Evolutionary conservation across 2,797 vertebrate genomes (phyloP).

Genomic region (Lerista edwardsae): DNA sequence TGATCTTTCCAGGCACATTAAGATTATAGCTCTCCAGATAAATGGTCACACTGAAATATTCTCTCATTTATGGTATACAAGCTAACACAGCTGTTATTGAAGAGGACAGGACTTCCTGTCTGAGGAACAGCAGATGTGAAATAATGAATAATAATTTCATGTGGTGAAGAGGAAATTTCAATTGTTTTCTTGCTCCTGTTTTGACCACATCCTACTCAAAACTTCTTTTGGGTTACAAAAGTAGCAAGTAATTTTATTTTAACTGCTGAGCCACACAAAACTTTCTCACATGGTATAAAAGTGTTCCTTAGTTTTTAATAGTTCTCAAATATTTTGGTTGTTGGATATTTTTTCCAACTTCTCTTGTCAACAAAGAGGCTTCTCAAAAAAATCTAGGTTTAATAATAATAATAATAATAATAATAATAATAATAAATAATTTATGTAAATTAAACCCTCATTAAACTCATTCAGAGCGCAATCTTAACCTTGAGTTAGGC

Average conservation of each 20-base stretch:
- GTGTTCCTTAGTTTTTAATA: not conserved
- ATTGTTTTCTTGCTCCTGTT: slow-evolving; percentile 37
- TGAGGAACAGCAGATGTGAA: slow-evolving; percentile 68
- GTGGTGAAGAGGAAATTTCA: slow-evolving; percentile 26
- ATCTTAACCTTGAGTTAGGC: no score
- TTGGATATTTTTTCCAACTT: not conserved
- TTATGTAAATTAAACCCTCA: not conserved
- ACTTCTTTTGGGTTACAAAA: slow-evolving; percentile 65
- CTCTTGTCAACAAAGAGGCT: no score
- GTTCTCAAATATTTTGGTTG: not conserved
- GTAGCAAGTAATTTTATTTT: slow-evolving; percentile 46
- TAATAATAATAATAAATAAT: no score
- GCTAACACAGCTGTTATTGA: slow-evolving; percentile 45
- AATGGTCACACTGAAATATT: slow-evolving; percentile 48
- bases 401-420: no score
- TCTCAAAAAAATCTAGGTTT: not conserved
- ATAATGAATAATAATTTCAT: slow-evolving; percentile 50
- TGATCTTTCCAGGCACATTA: slow-evolving; percentile 53
- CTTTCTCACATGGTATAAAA: slow-evolving; percentile 13
- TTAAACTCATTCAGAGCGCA: no score
- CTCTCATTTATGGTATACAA: slow-evolving; percentile 41
- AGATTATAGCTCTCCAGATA: slow-evolving; percentile 53
- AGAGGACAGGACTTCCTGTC: slow-evolving; percentile 46
- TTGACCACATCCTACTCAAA: slow-evolving; percentile 72
- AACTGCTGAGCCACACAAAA: slow-evolving; percentile 16